Conservation (phyloP, 2,113 vertebrate species). For the Rhinopomastus cyanomelas region DNA sequence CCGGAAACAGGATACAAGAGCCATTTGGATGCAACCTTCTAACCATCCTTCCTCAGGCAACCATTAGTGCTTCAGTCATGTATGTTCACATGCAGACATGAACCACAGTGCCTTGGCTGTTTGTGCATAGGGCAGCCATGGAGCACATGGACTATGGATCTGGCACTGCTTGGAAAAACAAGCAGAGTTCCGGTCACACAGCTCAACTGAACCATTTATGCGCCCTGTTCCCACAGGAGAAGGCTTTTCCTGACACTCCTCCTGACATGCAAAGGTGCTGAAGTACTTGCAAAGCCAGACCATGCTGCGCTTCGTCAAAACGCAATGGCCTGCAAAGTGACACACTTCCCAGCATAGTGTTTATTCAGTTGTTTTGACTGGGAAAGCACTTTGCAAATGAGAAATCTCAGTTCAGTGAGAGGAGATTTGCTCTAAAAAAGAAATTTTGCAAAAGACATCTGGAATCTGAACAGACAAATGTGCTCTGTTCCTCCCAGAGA, state of each 20-base stretch:
- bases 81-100: fast-evolving
- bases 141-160: fast-evolving
- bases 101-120: not conserved
- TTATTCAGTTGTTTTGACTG: constrained; percentile 11
- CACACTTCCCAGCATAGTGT: not conserved
- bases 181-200: not conserved
- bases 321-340: not conserved
- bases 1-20: not conserved
- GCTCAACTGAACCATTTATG: not conserved
- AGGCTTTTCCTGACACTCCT: not conserved
- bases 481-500: constrained; percentile 28
- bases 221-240: not conserved
- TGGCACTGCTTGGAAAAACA: not conserved
- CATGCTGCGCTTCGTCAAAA: not conserved
- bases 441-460: not conserved
- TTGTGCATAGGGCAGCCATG: fast-evolving
- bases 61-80: not conserved
- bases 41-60: not conserved
- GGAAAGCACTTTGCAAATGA: not conserved
- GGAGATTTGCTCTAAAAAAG: constrained; percentile 17
- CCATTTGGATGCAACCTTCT: fast-evolving
- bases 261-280: not conserved
- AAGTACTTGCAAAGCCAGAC: not conserved
- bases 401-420: not conserved
- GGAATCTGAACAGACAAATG: constrained; percentile 40